phyloP scores from a whole-genome alignment of 92 coral and sea anemone species.

The Blastomussa wellsi region DNA sequence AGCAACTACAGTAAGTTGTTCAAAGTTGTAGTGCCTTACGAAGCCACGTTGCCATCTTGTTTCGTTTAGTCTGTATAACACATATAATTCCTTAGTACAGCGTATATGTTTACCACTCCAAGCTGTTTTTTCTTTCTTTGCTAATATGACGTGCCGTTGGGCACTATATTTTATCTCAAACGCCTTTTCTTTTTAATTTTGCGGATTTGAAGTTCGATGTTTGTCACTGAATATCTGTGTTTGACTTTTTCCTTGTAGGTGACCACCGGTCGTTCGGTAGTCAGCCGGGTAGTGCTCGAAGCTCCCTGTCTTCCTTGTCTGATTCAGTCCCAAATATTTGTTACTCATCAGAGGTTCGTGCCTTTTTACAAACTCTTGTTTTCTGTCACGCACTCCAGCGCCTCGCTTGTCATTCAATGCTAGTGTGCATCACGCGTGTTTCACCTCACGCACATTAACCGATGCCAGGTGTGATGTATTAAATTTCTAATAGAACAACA shows the following conservation, averaged over 20 bases:
- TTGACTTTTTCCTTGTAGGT: slow-evolving; percentile 28
- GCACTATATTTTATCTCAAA: background rate
- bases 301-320: slow-evolving; percentile 92
- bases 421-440: slow-evolving; percentile 19
- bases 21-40: no score
- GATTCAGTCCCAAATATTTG: slow-evolving; percentile 78
- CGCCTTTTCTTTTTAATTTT: background rate
- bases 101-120: no score
- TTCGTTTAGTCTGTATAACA: background rate
- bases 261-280: slow-evolving; percentile 89
- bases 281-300: slow-evolving; percentile 93
- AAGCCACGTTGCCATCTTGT: background rate
- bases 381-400: slow-evolving; percentile 9
- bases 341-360: slow-evolving; percentile 87
- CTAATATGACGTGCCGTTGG: background rate
- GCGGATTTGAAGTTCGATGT: slow-evolving; percentile 1
- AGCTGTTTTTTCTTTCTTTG: no score
- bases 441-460: background rate
- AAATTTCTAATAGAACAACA: background rate
- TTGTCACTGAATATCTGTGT: background rate
- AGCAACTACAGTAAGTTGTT: slow-evolving; percentile 22
- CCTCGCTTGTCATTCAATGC: background rate
- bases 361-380: background rate
- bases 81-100: background rate
- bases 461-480: background rate